Evolutionary conservation across 2,888 invertebrate genomes (phyloP).

Genomic region (Zygaena filipendulae): DNA sequence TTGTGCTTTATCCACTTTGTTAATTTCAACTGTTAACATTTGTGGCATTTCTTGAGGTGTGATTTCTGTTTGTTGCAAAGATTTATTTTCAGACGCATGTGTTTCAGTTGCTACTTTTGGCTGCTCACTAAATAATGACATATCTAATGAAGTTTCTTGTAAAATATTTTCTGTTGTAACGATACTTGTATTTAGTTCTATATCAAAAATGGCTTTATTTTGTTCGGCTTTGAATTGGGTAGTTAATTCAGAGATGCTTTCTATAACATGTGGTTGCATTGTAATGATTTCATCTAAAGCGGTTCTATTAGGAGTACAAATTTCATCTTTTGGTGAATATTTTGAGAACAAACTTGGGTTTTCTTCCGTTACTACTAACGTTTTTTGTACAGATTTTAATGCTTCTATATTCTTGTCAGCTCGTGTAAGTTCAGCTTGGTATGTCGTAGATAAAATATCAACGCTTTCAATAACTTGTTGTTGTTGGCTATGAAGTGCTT

Average conservation of each 20-base stretch:
- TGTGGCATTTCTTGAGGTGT: conserved; percentile 26
- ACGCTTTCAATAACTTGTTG: conserved; percentile 25
- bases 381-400: conserved; percentile 22
- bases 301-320: too few relatives aligned
- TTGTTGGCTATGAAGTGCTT: conserved; percentile 25
- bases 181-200: conserved; percentile 36
- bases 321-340: conserved; percentile 26
- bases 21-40: conserved; percentile 16
- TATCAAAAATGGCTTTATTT: conserved; percentile 21
- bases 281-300: conserved; percentile 32
- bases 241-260: conserved; percentile 24
- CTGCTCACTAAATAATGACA: conserved; percentile 11
- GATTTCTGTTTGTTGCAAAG: conserved; percentile 32
- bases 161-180: conserved; percentile 29
- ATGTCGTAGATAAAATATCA: conserved; percentile 6
- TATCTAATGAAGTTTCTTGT: conserved; percentile 25
- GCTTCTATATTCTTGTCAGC: conserved; percentile 19
- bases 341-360: conserved; percentile 17
- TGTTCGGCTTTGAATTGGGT: conserved; percentile 21
- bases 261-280: conserved; percentile 30
- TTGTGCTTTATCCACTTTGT: conserved; percentile 28
- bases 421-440: conserved; percentile 13
- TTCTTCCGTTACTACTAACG: conserved; percentile 24
- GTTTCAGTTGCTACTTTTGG: conserved; percentile 26
- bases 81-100: conserved; percentile 28